Evolutionary conservation across 2,888 invertebrate species (phyloP).

Genomic region (Chironomus riparius): DNA sequence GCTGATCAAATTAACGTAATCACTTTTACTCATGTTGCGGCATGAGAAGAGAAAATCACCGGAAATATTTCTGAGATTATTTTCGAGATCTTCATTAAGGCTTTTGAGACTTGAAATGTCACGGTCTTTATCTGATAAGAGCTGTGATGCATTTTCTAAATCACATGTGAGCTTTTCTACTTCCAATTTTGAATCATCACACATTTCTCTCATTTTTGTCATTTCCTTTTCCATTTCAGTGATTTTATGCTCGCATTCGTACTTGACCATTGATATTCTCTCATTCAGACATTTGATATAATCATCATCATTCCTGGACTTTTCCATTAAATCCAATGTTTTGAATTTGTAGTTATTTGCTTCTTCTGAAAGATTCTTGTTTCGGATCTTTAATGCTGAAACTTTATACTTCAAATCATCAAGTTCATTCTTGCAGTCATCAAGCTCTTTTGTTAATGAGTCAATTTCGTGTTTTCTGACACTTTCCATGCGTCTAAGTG

Average conservation of each 20-base stretch:
- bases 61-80: slow-evolving; percentile 36
- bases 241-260: slow-evolving; percentile 35
- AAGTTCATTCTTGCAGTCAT: slow-evolving; percentile 52
- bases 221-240: slow-evolving; percentile 34
- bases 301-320: slow-evolving; percentile 54
- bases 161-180: slow-evolving; percentile 34
- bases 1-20: background rate
- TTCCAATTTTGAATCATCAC: slow-evolving; percentile 32
- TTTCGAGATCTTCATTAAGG: slow-evolving; percentile 34
- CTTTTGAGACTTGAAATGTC: slow-evolving; percentile 33
- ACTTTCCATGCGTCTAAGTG: slow-evolving; percentile 22
- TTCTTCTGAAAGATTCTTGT: slow-evolving; percentile 59
- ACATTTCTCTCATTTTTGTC: slow-evolving; percentile 31
- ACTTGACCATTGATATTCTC: slow-evolving; percentile 35
- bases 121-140: slow-evolving; percentile 32
- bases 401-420: slow-evolving; percentile 50
- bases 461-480: slow-evolving; percentile 48
- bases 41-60: slow-evolving; percentile 41
- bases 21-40: slow-evolving; percentile 37
- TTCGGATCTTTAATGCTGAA: slow-evolving; percentile 58
- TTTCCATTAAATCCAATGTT: slow-evolving; percentile 51
- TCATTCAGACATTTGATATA: slow-evolving; percentile 52
- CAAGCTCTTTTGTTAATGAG: slow-evolving; percentile 48
- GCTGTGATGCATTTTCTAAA: slow-evolving; percentile 34
- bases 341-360: slow-evolving; percentile 49